A percentile compares a stretch with the other conserved stretches of the same genome.
Conservation (phyloP, 2,797 vertebrate genomes). For the Crax fasciolata region DNA sequence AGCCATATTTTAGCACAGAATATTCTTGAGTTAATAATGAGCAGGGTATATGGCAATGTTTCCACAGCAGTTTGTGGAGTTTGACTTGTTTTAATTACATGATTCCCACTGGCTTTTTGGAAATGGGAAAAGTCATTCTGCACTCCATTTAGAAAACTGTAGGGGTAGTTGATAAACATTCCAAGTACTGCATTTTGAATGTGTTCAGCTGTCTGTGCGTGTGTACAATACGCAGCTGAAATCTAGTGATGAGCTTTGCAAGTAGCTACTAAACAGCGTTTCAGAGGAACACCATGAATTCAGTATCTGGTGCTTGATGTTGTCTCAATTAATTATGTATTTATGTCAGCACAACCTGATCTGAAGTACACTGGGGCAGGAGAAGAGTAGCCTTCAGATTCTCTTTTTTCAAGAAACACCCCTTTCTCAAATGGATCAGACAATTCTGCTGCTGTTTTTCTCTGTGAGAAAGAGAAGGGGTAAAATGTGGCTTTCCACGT, state of each 20-base stretch:
- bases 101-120: background rate
- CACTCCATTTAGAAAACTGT: background rate
- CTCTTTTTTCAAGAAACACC: background rate
- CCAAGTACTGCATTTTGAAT: background rate
- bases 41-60: background rate
- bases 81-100: background rate
- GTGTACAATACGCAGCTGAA: background rate
- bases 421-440: slow-evolving; percentile 7
- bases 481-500: too few species aligned
- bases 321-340: background rate
- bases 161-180: background rate
- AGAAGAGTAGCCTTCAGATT: background rate
- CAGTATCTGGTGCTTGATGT: background rate
- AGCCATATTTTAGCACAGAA: background rate
- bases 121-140: background rate
- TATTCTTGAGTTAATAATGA: background rate
- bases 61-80: background rate
- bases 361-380: background rate
- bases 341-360: slow-evolving; percentile 42
- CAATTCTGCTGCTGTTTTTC: background rate
- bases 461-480: background rate
- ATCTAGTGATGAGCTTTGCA: background rate
- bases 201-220: background rate
- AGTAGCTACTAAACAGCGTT: background rate
- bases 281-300: background rate